A percentile compares a stretch with the other conserved stretches of the same genome.
Evolutionary conservation across 2,113 vertebrate genomes (phyloP).

Genomic region (Phrynosoma platyrhinos): DNA sequence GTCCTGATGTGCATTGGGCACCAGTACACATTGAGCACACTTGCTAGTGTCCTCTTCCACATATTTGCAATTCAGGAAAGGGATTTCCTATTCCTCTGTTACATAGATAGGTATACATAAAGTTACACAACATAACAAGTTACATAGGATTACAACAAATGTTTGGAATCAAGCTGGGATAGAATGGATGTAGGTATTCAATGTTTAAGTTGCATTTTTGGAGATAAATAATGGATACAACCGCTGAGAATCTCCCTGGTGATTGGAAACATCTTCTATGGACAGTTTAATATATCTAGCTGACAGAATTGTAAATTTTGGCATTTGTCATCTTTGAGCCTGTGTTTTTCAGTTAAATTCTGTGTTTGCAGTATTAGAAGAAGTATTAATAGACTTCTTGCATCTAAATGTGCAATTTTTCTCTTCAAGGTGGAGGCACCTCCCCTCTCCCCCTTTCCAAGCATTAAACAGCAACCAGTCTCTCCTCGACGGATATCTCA

Average conservation of each 20-base stretch:
- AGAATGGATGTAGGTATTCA: background rate
- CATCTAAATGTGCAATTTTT: background rate
- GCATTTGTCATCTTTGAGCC: background rate
- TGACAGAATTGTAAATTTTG: background rate
- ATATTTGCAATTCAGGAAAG: too few relatives aligned
- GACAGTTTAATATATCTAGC: background rate
- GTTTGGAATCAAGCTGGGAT: background rate
- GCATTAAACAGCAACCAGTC: constrained; percentile 83
- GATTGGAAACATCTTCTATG: background rate
- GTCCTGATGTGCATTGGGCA: too few relatives aligned
- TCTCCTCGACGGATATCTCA: constrained; percentile 94
- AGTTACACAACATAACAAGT: too few relatives aligned
- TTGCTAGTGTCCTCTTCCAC: too few relatives aligned
- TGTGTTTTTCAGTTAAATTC: fast-evolving
- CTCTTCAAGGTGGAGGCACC: constrained; percentile 86
- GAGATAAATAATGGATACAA: constrained; percentile 10
- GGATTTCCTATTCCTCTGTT: too few relatives aligned
- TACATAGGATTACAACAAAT: background rate
- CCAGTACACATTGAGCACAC: too few relatives aligned
- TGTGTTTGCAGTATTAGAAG: background rate
- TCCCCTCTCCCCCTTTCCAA: constrained; percentile 92
- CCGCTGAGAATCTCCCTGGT: background rate
- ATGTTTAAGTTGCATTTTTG: background rate
- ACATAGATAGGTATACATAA: too few relatives aligned
- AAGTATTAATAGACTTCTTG: background rate